phyloP scores from a whole-genome alignment of 2,113 vertebrate genomes.

The Trochalopteron elliotii region DNA sequence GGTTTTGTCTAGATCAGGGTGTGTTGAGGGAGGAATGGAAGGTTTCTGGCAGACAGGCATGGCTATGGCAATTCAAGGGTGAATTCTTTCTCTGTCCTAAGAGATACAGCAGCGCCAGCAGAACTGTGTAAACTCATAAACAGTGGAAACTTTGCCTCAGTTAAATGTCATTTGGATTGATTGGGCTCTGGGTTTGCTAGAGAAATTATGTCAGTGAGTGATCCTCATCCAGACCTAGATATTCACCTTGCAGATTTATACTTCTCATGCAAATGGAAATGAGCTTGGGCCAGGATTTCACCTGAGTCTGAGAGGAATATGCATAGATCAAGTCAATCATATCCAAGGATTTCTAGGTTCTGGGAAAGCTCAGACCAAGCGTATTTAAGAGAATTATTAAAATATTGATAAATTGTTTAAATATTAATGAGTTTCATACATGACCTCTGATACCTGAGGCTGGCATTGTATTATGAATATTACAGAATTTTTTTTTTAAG shows the following conservation, averaged over 20 bases:
- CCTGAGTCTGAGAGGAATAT: not conserved
- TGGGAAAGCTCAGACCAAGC: not conserved
- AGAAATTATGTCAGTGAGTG: not conserved
- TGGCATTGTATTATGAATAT: not conserved
- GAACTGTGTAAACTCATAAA: conserved; percentile 14
- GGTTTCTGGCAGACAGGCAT: not conserved
- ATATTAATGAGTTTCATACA: not conserved
- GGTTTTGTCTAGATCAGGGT: fast-evolving
- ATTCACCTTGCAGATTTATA: not conserved
- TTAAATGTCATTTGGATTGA: not conserved
- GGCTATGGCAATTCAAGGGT: not conserved
- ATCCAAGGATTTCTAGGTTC: not conserved
- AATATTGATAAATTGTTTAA: not conserved
- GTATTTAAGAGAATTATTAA: not conserved
- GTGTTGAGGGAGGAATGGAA: not conserved
- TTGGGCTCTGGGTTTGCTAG: not conserved
- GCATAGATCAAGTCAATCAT: not conserved
- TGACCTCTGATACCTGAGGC: not conserved
- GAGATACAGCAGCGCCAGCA: not conserved
- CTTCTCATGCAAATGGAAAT: not conserved
- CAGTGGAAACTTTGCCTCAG: not conserved
- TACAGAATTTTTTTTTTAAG: not conserved
- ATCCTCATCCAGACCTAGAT: not conserved
- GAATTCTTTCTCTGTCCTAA: not conserved
- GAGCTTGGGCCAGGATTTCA: not conserved